phyloP scores from a whole-genome alignment of 2,113 vertebrate species.

The Monopterus albus region DNA sequence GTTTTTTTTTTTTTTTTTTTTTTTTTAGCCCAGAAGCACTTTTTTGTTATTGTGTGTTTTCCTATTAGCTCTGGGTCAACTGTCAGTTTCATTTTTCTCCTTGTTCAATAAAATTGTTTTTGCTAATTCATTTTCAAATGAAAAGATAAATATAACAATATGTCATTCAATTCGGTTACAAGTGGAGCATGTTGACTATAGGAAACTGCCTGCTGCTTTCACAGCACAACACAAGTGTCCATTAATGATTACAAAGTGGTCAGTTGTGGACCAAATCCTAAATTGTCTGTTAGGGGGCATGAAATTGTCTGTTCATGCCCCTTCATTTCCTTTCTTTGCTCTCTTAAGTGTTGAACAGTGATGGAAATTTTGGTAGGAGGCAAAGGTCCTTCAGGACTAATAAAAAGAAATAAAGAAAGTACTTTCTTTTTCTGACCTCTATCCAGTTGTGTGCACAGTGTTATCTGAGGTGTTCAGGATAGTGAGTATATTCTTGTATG shows the following conservation, averaged over 20 bases:
- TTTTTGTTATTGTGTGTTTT: background rate
- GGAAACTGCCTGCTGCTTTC: background rate
- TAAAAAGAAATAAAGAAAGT: no score
- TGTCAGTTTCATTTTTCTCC: background rate
- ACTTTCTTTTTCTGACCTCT: background rate
- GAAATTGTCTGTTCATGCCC: background rate
- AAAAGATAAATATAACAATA: constrained; percentile 38
- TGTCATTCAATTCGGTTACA: constrained; percentile 21
- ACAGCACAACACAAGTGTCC: background rate
- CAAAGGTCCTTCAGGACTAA: constrained; percentile 1
- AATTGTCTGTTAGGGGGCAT: no score
- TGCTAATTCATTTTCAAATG: constrained; percentile 55
- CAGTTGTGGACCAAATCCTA: no score
- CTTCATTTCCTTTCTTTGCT: background rate
- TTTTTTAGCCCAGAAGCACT: constrained; percentile 16
- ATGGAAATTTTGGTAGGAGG: constrained; percentile 1
- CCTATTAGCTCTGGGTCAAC: background rate
- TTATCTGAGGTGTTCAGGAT: background rate
- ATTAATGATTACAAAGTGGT: background rate
- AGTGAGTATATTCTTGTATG: background rate
- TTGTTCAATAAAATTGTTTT: constrained; percentile 43
- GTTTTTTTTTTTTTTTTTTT: constrained; percentile 13
- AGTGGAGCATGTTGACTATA: background rate
- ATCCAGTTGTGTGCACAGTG: background rate
- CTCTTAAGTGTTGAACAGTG: background rate